These are phyloP conservation scores for Amniataba percoides DNA, from an alignment of 2,797 vertebrate genomes.

Conservation along the genomic window DNA sequence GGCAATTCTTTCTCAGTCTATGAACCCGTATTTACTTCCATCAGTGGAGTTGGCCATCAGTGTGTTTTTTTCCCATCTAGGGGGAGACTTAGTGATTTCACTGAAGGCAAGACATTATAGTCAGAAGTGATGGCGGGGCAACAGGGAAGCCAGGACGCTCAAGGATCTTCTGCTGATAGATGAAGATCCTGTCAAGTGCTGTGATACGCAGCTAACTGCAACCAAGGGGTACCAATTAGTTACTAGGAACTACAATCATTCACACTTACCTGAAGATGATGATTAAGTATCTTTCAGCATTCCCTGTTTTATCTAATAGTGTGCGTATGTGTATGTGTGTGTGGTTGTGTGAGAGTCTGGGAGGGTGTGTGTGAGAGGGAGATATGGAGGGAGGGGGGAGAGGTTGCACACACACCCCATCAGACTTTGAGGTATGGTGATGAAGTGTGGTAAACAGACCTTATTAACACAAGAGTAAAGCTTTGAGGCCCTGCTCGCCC, in stretches of 20 bases:
- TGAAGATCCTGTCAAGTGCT: constrained; percentile 55
- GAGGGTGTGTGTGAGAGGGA: constrained; percentile 1
- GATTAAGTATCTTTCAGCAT: constrained; percentile 71
- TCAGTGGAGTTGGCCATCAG: constrained; percentile 14
- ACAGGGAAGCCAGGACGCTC: constrained; percentile 20
- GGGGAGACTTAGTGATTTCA: constrained; percentile 29
- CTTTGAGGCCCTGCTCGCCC: constrained; percentile 57
- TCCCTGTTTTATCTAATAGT: constrained; percentile 34
- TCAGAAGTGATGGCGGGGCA: constrained; percentile 45
- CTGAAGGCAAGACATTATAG: constrained; percentile 48
- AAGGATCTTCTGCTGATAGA: constrained; percentile 65
- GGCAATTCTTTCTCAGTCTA: constrained; percentile 14
- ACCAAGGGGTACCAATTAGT: constrained; percentile 70
- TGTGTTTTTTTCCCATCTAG: constrained; percentile 11
- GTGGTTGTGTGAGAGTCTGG: constrained; percentile 15
- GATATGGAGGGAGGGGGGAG: constrained; percentile 21
- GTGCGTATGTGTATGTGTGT: constrained; percentile 10
- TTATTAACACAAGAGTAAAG: constrained; percentile 76
- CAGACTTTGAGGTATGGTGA: constrained; percentile 77
- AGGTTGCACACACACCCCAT: constrained; percentile 59
- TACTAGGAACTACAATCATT: constrained; percentile 63
- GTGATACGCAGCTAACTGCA: constrained; percentile 59
- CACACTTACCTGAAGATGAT: constrained; percentile 66
- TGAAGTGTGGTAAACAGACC: constrained; percentile 81
- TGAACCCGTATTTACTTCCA: constrained; percentile 29